phyloP scores from a whole-genome alignment of 2,113 vertebrate species.

The Parotia lawesii region DNA sequence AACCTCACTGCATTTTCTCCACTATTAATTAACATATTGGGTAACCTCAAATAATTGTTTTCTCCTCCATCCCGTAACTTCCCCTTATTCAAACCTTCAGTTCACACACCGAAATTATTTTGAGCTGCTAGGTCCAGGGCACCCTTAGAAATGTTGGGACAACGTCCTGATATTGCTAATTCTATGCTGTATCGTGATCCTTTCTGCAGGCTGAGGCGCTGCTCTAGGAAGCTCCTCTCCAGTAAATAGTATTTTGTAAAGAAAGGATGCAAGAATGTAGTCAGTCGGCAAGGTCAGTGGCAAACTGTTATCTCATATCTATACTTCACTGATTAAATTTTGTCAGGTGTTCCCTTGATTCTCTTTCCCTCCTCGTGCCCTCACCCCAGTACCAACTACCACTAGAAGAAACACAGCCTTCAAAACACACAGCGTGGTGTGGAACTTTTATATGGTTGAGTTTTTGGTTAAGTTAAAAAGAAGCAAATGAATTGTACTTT shows the following conservation, averaged over 20 bases:
- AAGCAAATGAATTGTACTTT: background rate
- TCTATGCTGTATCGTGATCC: background rate
- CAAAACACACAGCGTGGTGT: background rate
- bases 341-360: background rate
- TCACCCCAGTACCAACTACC: background rate
- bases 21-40: background rate
- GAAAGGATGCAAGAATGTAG: background rate
- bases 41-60: background rate
- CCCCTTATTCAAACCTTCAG: background rate
- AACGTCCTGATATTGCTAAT: background rate
- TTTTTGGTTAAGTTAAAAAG: background rate
- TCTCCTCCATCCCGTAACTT: background rate
- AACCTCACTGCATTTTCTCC: background rate
- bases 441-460: background rate
- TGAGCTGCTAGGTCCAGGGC: background rate
- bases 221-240: background rate
- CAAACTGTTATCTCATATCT: background rate
- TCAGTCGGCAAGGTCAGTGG: background rate
- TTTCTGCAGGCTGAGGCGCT: background rate
- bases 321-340: background rate
- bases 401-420: background rate
- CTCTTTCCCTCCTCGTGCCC: background rate
- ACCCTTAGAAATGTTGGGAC: background rate
- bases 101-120: background rate
- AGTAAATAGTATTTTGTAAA: background rate